Evolutionary conservation across 2,888 invertebrate species (phyloP).

Genomic region (Allygus modestus): DNA sequence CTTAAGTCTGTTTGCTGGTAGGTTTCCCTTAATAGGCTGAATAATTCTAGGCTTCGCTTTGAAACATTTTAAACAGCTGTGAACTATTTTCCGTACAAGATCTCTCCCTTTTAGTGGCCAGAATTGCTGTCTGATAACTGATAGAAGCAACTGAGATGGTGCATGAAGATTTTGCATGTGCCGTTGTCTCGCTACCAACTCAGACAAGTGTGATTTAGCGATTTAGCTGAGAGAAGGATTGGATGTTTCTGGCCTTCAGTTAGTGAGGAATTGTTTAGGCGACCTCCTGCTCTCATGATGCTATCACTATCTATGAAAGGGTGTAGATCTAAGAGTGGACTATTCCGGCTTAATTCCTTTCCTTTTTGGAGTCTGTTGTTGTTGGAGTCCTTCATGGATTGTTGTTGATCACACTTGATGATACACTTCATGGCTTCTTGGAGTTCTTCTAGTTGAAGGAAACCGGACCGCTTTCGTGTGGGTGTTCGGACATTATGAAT

Average conservation of each 20-base stretch:
- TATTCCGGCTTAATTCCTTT: too few species aligned
- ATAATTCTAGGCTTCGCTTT: not conserved
- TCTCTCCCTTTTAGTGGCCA: conserved; percentile 19
- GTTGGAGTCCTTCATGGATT: too few species aligned
- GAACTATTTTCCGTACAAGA: not conserved
- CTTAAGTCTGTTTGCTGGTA: not conserved
- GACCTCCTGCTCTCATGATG: conserved; percentile 57
- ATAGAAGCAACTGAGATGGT: not conserved
- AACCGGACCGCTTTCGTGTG: not conserved
- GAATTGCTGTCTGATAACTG: not conserved
- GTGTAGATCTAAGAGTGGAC: not conserved
- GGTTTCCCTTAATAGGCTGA: conserved; percentile 25
- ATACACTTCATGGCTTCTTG: too few species aligned
- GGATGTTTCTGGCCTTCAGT: conserved; percentile 2
- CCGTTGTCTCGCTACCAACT: not conserved
- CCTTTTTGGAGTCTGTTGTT: too few species aligned
- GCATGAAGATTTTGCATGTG: conserved; percentile 7
- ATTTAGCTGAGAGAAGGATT: not conserved
- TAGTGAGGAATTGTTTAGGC: conserved; percentile 8
- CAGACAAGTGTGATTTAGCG: not conserved
- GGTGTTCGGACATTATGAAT: not conserved
- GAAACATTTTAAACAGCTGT: not conserved
- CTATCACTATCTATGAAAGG: conserved; percentile 38
- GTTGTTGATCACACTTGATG: too few species aligned
- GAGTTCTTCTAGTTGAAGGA: too few species aligned